Evolutionary conservation across 2,113 vertebrate species (phyloP), one percentile per base, ranked within the genome.

Genomic region (Procavia capensis): DNA sequence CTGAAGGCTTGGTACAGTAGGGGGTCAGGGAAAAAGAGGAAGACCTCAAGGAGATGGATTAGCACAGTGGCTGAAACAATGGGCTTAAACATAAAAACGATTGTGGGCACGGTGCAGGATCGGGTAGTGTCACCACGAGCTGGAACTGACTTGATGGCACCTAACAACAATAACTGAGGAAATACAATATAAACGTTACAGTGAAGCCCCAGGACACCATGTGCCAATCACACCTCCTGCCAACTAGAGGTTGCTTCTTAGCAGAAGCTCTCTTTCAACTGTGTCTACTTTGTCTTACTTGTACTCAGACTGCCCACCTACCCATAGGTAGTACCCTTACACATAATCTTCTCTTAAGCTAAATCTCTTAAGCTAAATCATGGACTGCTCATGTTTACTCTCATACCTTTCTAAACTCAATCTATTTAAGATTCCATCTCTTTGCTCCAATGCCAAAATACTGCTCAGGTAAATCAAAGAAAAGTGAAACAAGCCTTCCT

Each of bases 111-210:
- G n/a, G n/a, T n/a, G n/a, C n/a, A n/a, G n/a, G n/a, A n/a, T n/a
- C n/a, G n/a, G n/a, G n/a, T n/a, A n/a, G n/a, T n/a, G n/a, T n/a
- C n/a, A n/a, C n/a, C n/a, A n/a, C n/a, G n/a, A n/a, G n/a, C n/a
- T n/a, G n/a, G n/a, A n/a, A n/a, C n/a, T n/a, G n/a, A n/a, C n/a
- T n/a, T n/a, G n/a, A n/a, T n/a, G n/a, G n/a, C n/a, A n/a, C n/a
- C n/a, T n/a, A n/a, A n/a, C n/a, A n/a, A n/a, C n/a, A n/a, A n/a
- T n/a, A n/a, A 0, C 25, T 31, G 13, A 54, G 1, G 16, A 54
- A n/a, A 9, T 0, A 16, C 47, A 54, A 25, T 2, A 9, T 5
- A 24, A 0, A 1, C 1, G 0, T 13, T 25, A 10, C 36, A 31
- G 61, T 27, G 88, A 50, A 64, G n/a, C 29, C 27, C 39, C 47